Conservation (phyloP, 2,888 invertebrate genomes). For the Pyrrhia umbra region DNA sequence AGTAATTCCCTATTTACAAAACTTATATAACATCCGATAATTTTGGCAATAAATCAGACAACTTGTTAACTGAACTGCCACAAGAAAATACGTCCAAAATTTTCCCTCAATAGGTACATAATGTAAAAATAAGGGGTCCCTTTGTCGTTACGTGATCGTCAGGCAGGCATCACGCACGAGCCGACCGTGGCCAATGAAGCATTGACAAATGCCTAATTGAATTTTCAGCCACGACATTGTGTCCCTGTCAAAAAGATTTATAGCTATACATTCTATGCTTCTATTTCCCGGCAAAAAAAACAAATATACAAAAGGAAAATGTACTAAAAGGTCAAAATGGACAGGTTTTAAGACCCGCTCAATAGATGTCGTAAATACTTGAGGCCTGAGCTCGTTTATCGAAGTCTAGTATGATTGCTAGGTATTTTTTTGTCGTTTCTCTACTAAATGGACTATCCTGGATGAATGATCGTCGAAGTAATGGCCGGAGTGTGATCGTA, state of each 20-base stretch:
- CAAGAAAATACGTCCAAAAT: constrained; percentile 53
- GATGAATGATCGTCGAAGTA: constrained; percentile 50
- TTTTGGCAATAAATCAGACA: constrained; percentile 69
- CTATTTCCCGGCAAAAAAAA: constrained; percentile 40
- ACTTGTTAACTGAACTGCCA: constrained; percentile 63
- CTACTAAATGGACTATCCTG: constrained; percentile 41
- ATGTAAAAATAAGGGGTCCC: constrained; percentile 76
- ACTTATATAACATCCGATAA: constrained; percentile 57
- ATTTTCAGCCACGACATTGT: constrained; percentile 81
- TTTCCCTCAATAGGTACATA: constrained; percentile 64
- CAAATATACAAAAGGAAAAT: constrained; percentile 36
- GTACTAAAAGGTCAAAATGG: constrained; percentile 4
- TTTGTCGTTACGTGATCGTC: constrained; percentile 72
- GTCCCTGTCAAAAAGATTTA: constrained; percentile 75
- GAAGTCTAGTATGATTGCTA: constrained; percentile 51
- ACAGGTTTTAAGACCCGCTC: constrained; percentile 28
- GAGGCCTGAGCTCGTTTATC: constrained; percentile 41
- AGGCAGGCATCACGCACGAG: constrained; percentile 78
- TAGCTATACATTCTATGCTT: constrained; percentile 61
- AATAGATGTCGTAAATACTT: constrained; percentile 47
- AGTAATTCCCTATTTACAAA: constrained; percentile 57
- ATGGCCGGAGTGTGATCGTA: constrained; percentile 27
- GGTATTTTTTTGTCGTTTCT: constrained; percentile 52
- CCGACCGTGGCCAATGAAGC: constrained; percentile 76
- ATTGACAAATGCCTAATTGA: constrained; percentile 85